These are phyloP conservation scores for Anoplophora glabripennis DNA, from an alignment of 1,140 invertebrate genomes.

Conservation along the genomic window DNA sequence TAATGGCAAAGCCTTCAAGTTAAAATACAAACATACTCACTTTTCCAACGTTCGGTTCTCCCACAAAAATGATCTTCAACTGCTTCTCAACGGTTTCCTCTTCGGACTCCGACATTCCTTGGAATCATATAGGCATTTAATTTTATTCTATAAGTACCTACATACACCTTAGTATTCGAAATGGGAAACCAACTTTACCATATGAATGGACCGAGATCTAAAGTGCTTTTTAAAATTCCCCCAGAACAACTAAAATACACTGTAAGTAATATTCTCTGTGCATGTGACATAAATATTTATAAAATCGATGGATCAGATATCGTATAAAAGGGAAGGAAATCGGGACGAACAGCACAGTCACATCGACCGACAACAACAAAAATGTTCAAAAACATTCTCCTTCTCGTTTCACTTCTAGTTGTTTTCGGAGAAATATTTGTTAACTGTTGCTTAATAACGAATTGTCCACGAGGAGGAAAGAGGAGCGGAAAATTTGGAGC, in stretches of 20 bases:
- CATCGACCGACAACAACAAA: conserved; percentile 1
- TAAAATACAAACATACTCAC: conserved; percentile 51
- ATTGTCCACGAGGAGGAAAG: conserved; percentile 56
- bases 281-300: conserved; percentile 9
- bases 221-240: conserved; percentile 16
- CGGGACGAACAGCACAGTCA: neutral
- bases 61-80: conserved; percentile 77
- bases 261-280: neutral
- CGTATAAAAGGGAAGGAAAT: conserved; percentile 17
- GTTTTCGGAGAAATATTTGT: conserved; percentile 22
- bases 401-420: conserved; percentile 23
- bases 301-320: neutral
- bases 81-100: conserved; percentile 65
- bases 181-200: neutral
- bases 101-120: conserved; percentile 61
- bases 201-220: conserved; percentile 7
- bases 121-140: neutral
- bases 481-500: conserved; percentile 46
- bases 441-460: conserved; percentile 54
- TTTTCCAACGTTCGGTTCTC: conserved; percentile 79
- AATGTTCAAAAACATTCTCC: conserved; percentile 14
- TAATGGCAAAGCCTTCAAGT: neutral
- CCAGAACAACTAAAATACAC: conserved; percentile 6
- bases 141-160: neutral
- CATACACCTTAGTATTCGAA: neutral